phyloP scores from a whole-genome alignment of 1,140 invertebrate genomes.

The Delia radicum region DNA sequence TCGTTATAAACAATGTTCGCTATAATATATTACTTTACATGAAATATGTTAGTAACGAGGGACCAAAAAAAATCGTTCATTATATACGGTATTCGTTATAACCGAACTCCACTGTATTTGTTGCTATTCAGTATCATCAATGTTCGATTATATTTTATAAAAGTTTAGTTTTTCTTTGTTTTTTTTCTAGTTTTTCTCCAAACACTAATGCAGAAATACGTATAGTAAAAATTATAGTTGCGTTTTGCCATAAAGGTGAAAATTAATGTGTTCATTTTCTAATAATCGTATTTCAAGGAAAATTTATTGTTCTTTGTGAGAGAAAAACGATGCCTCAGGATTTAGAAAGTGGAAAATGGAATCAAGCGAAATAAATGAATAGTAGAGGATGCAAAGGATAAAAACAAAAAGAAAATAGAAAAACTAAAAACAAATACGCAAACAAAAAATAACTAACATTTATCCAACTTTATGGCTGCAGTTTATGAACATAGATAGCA shows the following conservation, averaged over 20 bases:
- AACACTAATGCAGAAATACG: no score
- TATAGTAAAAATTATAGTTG: neutral
- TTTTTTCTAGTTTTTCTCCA: no score
- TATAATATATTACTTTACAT: no score
- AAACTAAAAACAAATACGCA: neutral
- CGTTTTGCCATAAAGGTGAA: slow-evolving; percentile 17
- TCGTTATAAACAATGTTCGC: no score
- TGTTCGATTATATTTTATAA: no score
- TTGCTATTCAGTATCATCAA: no score
- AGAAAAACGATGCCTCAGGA: neutral
- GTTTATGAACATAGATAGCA: slow-evolving; percentile 5
- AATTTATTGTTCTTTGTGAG: slow-evolving; percentile 4
- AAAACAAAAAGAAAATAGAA: neutral
- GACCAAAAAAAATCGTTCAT: no score
- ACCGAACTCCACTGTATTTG: no score
- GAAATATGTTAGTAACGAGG: no score
- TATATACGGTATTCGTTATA: no score
- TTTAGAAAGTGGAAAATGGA: neutral
- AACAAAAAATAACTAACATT: neutral
- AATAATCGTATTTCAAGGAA: slow-evolving; percentile 17
- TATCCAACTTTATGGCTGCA: slow-evolving; percentile 2
- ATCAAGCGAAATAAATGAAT: neutral
- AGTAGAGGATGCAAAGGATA: neutral
- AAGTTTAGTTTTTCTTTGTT: no score
- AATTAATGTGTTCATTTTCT: slow-evolving; percentile 22